These are phyloP conservation scores for Gila robusta DNA, from an alignment of 2,797 vertebrate species.

Conservation along the genomic window DNA sequence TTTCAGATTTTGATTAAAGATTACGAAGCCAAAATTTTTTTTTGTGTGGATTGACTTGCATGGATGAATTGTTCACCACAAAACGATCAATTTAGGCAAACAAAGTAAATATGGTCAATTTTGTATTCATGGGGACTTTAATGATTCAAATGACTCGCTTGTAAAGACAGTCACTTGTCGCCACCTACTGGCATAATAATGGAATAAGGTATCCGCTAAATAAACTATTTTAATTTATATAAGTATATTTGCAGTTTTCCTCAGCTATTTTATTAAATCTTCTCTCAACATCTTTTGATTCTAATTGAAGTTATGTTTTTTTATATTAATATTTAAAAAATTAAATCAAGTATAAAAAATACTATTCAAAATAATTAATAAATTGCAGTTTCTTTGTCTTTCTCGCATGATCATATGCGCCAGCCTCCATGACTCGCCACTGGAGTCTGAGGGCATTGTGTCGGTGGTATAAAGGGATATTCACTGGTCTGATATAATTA, in stretches of 20 bases:
- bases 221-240: neutral
- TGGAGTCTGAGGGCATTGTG: slow-evolving; percentile 24
- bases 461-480: slow-evolving; percentile 18
- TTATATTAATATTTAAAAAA: neutral
- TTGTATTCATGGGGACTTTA: no score
- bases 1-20: no score
- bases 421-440: slow-evolving; percentile 4
- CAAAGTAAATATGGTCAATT: no score
- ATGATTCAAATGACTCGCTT: neutral
- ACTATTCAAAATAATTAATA: neutral
- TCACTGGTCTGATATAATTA: slow-evolving; percentile 46
- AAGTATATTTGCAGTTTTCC: neutral
- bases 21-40: no score
- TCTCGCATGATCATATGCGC: neutral
- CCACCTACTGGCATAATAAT: neutral
- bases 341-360: neutral
- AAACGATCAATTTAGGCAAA: no score
- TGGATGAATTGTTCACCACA: no score
- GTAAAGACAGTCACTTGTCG: neutral
- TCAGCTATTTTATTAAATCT: neutral
- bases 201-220: neutral
- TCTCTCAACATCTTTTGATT: neutral
- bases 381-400: neutral
- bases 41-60: no score
- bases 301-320: neutral